Evolutionary conservation across 2,888 invertebrate species (phyloP).

Genomic region (Eustalomyia histrio): DNA sequence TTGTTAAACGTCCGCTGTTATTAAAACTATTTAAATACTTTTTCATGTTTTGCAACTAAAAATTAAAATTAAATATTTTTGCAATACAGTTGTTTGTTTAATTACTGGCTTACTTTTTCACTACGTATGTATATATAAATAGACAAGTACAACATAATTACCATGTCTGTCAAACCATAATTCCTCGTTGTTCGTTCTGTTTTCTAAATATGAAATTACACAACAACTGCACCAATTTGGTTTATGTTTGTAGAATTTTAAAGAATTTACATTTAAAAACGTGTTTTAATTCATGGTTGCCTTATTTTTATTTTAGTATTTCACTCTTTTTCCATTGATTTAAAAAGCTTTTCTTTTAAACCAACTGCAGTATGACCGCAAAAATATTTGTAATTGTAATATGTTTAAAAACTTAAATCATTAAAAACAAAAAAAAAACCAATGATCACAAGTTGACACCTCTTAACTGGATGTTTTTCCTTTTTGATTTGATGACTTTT

Average conservation of each 20-base stretch:
- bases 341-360: constrained; percentile 15
- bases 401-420: constrained; percentile 6
- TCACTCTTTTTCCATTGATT: constrained; percentile 42
- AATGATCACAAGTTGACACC: too few species aligned
- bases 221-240: constrained; percentile 50
- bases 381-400: constrained; percentile 4
- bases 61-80: constrained; percentile 5
- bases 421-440: constrained; percentile 10
- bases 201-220: constrained; percentile 18
- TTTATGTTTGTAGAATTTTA: background rate
- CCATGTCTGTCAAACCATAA: constrained; percentile 60
- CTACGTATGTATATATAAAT: background rate
- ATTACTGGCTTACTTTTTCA: constrained; percentile 20
- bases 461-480: too few species aligned
- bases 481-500: too few species aligned
- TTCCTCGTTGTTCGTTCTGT: constrained; percentile 42
- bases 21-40: background rate
- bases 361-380: background rate
- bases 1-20: too few species aligned
- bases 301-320: constrained; percentile 25
- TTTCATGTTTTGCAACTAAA: background rate
- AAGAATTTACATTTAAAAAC: constrained; percentile 24
- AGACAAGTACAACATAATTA: constrained; percentile 37
- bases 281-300: constrained; percentile 51
- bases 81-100: constrained; percentile 34